phyloP scores from a whole-genome alignment of 2,888 invertebrate genomes.

The Marronus borbonicus region DNA sequence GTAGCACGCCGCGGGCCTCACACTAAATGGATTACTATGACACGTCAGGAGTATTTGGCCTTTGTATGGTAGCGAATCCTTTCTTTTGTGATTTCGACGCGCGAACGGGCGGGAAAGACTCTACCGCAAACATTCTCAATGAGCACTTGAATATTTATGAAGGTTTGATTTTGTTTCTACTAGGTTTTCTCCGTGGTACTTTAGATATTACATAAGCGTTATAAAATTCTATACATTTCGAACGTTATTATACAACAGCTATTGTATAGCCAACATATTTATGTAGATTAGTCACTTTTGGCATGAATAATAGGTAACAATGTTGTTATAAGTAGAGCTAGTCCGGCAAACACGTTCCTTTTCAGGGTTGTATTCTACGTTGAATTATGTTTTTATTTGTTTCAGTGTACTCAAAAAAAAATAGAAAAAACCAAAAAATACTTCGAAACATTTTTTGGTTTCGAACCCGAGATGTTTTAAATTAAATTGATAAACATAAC shows the following conservation, averaged over 20 bases:
- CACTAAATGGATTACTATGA: conserved; percentile 37
- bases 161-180: conserved; percentile 30
- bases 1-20: conserved; percentile 21
- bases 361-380: too few species aligned
- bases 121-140: conserved; percentile 15
- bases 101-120: background rate
- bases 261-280: background rate
- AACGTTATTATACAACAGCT: background rate
- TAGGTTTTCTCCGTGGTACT: conserved; percentile 9
- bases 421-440: too few species aligned
- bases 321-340: too few species aligned
- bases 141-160: conserved; percentile 33
- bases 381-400: too few species aligned
- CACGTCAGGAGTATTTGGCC: conserved; percentile 34
- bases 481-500: too few species aligned
- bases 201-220: background rate
- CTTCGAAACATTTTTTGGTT: too few species aligned
- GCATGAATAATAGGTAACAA: too few species aligned
- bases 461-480: too few species aligned
- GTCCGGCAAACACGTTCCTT: too few species aligned
- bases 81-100: conserved; percentile 40
- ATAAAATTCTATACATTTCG: background rate
- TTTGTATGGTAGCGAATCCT: conserved; percentile 30
- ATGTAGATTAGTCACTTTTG: background rate
- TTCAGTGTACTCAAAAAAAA: too few species aligned